Base-by-base conservation (phyloP, 2,113 vertebrate species). In the Chauna torquata region DNA sequence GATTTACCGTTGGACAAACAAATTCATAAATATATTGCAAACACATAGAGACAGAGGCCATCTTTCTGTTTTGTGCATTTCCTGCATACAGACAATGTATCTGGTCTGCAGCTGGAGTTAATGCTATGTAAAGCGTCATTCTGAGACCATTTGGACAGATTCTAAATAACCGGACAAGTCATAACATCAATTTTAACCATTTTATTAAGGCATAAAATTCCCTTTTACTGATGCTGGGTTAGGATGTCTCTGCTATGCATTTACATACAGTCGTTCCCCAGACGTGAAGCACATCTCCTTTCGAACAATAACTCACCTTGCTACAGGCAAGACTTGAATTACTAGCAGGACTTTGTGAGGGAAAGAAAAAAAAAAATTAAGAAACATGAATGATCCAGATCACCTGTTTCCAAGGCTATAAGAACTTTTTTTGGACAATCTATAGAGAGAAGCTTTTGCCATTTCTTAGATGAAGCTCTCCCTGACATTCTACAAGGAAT, bases 371-470 rank as follows among this genome's bases (percentile, higher is more conserved):
- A 0, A 7, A 20, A 12, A 1, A 45, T 9, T 71, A 36, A 75
- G 30, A 74, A 86, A 34, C 6, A 23, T 0, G 0, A 52, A 47
- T 11, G 1, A 62, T 27, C 11, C 0, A 2, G 54, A 74, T 6
- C 4, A 57, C 9, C 4, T 44, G 2, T 10, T 82, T 79, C 11
- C 10, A 22, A 49, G 11, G 3, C 10, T 68, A 8, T 45, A 54
- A 17, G 11, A 89, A 27, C 3, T 44, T 34, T 34, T 71, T 23
- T 22, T 23, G 1, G 38, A 18, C 3, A 34, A 55, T 36, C 7
- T 55, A 28, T 11, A 55, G 28, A 64, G 14, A 77, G 11, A 57
- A 47, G 6, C 5, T 66, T 75, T 83, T 87, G 9, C 22, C 45
- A 32, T 44, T 87, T 79, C 25, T 64, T 28, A 45, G 45, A 38